These are phyloP conservation scores for Streptopelia turtur DNA, from an alignment of 2,797 vertebrate genomes.

Conservation along the genomic window DNA sequence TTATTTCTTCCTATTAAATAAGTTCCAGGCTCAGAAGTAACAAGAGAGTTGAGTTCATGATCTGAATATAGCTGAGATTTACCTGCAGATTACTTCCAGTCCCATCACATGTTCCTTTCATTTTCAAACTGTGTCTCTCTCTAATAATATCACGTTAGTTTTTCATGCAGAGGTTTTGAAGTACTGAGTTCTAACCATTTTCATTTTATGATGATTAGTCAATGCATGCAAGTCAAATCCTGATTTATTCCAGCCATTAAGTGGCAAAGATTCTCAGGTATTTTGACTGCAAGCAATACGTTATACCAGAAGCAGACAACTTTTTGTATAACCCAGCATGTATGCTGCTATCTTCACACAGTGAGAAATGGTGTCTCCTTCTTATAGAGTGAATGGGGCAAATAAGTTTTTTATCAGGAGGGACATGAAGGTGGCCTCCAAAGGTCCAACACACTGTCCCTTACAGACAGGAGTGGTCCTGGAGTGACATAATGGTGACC, in stretches of 20 bases:
- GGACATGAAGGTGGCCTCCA: neutral
- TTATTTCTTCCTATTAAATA: slow-evolving; percentile 57
- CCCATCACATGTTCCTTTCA: neutral
- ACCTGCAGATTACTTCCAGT: slow-evolving; percentile 11
- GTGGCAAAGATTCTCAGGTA: neutral
- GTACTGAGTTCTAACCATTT: neutral
- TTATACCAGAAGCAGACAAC: neutral
- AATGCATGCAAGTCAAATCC: neutral
- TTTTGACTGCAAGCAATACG: neutral
- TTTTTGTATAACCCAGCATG: neutral
- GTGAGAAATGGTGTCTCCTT: neutral
- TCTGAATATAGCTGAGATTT: slow-evolving; percentile 40
- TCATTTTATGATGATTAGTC: neutral
- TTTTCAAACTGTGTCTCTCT: neutral
- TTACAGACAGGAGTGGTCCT: neutral
- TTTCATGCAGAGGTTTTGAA: neutral
- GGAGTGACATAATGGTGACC: rapidly evolving
- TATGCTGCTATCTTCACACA: neutral
- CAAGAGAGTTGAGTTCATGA: neutral
- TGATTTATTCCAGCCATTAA: slow-evolving; percentile 17
- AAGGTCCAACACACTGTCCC: neutral
- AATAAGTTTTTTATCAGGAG: neutral
- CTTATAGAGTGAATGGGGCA: neutral
- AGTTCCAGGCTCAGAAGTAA: slow-evolving; percentile 4
- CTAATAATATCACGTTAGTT: neutral